Evolutionary conservation across 2,888 invertebrate species (phyloP), one percentile per base, ranked within the genome.

Genomic region (Pseudanteris insignis): DNA sequence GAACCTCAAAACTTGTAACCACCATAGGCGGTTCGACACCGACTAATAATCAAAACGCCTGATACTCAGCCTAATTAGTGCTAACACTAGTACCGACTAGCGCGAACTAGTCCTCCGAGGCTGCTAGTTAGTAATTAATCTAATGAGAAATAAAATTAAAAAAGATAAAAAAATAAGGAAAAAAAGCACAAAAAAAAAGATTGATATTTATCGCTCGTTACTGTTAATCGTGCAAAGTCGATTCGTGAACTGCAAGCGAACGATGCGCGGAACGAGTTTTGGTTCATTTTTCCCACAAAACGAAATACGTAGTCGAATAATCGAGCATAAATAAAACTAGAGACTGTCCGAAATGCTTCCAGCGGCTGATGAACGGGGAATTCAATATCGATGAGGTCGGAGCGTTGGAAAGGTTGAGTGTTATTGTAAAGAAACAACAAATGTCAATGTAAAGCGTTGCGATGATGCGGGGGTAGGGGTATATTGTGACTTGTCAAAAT

Each of bases 61-160:
- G 73, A 74, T 70, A 74, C 74, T 79, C 76, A 73, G 72, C 69
- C 73, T 77, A 57, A 61, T 44, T 60, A 75, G 73, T 72, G 75
- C 70, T 74, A 69, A 71, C 65, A 69, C 74, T 77, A 74, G 71
- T 70, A 65, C 58, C 61, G 70, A 71, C 75, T 75, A 74, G 75
- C 73, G 73, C 71, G 63, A 67, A 72, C 75, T 75, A 77, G 74
- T 76, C 74, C 71, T 67, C 67, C 67, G 71, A 77, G 74, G 75
- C 76, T 76, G 74, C 76, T 78, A 77, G 73, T 71, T 75, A 76
- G 73, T 74, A 59, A 71, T 67, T 18, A 18, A n/a, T n/a, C n/a
- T n/a, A n/a, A n/a, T n/a, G n/a, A n/a, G n/a, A n/a, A n/a, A n/a
- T n/a, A 67, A 69, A 68, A 55, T 38, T 14, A 7, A 13, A 29